Conservation (phyloP, 2,888 invertebrate genomes). For the Lymantria monacha region DNA sequence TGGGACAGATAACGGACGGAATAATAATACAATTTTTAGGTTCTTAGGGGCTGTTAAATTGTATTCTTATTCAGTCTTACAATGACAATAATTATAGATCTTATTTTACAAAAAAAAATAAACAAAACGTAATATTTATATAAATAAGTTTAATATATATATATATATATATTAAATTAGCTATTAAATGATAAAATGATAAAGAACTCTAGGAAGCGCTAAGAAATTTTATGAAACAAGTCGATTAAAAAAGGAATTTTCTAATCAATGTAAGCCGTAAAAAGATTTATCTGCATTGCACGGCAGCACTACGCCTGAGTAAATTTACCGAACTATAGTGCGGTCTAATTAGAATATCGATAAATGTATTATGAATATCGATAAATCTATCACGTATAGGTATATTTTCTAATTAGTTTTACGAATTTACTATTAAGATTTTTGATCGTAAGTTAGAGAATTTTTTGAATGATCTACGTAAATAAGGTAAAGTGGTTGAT, state of each 20-base stretch:
- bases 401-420: slow-evolving; percentile 32
- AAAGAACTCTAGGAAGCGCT: slow-evolving; percentile 24
- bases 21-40: too few species aligned
- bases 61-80: too few species aligned
- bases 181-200: background rate
- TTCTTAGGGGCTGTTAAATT: too few species aligned
- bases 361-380: slow-evolving; percentile 16
- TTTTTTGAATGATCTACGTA: too few species aligned
- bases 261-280: slow-evolving; percentile 73
- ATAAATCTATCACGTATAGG: slow-evolving; percentile 27
- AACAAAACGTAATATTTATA: too few species aligned
- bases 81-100: too few species aligned
- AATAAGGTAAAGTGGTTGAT: too few species aligned
- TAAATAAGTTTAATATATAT: background rate
- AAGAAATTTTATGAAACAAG: slow-evolving; percentile 63
- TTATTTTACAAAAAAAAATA: too few species aligned
- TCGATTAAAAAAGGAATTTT: slow-evolving; percentile 78
- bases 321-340: slow-evolving; percentile 52
- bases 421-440: too few species aligned
- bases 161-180: background rate
- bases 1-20: too few species aligned
- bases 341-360: slow-evolving; percentile 58
- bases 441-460: too few species aligned
- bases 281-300: slow-evolving; percentile 70
- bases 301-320: slow-evolving; percentile 31